Evolutionary conservation across 2,888 invertebrate species (phyloP), one percentile per base, ranked within the genome.

Genomic region (Lasioglossum oenotherae): DNA sequence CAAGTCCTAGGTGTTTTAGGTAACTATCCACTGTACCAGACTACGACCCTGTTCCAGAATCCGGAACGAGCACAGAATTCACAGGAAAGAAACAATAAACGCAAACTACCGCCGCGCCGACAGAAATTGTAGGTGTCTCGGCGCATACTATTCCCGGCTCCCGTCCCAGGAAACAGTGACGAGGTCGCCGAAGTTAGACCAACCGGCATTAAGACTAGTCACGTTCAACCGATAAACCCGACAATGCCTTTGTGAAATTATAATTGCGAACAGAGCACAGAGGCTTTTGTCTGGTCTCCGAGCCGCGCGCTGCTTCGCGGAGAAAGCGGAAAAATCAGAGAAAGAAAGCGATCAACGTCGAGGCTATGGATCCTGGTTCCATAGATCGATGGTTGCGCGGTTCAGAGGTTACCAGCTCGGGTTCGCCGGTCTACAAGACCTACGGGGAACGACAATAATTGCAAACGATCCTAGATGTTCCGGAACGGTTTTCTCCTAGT

Each of bases 391-490:
- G 14, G 35, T 10, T 23, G 64, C 3, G 5, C 23, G 6, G 64
- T 31, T 31, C 46, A 73, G n/a, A 64, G 87, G 82, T 87, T 46
- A 71, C 67, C 27, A 19, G 35, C 49, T 14, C 75, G 53, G 27
- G 78, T 5, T 35, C 44, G 31, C 41, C 31, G 14, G 71, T 27
- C 41, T 57, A 57, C 77, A n/a, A 69, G 77, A n/a, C 67, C 67
- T 3, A 57, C n/a, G 35, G 35, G 49, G 49, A 77, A 19, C 76
- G 80, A 49, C 85, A 27, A 72, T 87, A 80, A 81, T 79, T 74
- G 77, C 57, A 78, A 69, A 57, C 74, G 71, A 76, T 72, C 49
- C 27, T 78, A 74, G 73, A 78, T 49, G 67, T 23, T 10, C 60
- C 69, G 49, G 73, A 60, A 46, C 38, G 46, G 27, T 67, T 14